Base-by-base conservation (phyloP, 2,888 invertebrate species). In the Spisula solida region DNA sequence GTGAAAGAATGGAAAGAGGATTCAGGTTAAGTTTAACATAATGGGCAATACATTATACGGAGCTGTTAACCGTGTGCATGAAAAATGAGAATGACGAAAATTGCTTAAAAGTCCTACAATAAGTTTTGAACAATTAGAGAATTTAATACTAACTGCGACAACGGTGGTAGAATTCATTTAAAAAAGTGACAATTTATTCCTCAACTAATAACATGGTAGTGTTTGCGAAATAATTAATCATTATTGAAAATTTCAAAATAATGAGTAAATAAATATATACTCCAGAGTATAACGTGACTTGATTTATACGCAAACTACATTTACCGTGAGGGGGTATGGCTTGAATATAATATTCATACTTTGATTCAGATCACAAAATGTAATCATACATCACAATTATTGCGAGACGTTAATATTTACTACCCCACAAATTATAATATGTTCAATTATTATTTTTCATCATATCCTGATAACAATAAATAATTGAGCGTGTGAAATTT, bases 41-140 rank as follows among this genome's bases (percentile, higher is more conserved):
- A 66, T 66, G 60, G 25, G 25, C 25, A 66, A 66, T 12, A 12
- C 41, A 41, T 41, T 41, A 41, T 5, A 41, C 60, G 0, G 60
- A 25, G 60, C n/a, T n/a, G n/a, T 66, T 25, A n/a, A 10, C 41
- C n/a, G 25, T 25, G 10, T 66, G 60, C 25, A 66, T 66, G 60
- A 66, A 6, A 66, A 66, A 66, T 25, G 60, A 66, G 25, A 66
- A 66, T 66, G 25, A 66, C 25, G 60, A 25, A 66, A n/a, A 66
- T 66, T 66, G n/a, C 25, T 66, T n/a, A 66, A n/a, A 66, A 41
- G 41, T 66, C 60, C 60, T n/a, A 66, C 25, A 25, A 66, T 66
- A n/a, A 10, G n/a, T 66, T 66, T 25, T n/a, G 25, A 25, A 20
- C n/a, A 66, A 66, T 66, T 66, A 66, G 20, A 20, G 25, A 25